Conservation (phyloP, 2,113 vertebrate genomes). For the Acinonyx jubatus region DNA sequence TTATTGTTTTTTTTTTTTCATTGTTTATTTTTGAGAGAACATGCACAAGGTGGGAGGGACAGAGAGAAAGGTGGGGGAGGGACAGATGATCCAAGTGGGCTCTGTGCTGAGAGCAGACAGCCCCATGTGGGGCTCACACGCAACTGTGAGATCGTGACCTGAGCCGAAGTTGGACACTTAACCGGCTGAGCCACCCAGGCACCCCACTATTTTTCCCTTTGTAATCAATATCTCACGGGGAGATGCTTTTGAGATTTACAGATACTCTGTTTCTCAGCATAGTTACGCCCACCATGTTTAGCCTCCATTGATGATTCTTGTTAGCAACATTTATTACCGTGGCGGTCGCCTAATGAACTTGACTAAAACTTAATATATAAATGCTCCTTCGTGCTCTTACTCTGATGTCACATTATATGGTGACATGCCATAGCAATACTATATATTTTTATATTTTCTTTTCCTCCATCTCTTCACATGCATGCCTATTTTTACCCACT, state of each 20-base stretch:
- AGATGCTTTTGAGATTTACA: background rate
- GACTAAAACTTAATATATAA: background rate
- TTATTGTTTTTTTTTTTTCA: too few relatives aligned
- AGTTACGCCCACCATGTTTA: background rate
- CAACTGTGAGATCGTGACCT: too few relatives aligned
- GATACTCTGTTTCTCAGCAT: background rate
- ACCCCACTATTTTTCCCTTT: background rate
- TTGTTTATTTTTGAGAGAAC: too few relatives aligned
- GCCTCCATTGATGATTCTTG: background rate
- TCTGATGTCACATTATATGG: background rate
- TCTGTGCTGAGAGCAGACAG: too few relatives aligned
- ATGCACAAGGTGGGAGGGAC: too few relatives aligned
- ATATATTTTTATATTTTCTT: background rate
- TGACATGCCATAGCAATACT: background rate
- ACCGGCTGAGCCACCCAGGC: too few relatives aligned
- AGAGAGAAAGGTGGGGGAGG: too few relatives aligned
- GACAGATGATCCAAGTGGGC: too few relatives aligned
- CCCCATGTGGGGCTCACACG: too few relatives aligned
- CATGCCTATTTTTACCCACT: background rate
- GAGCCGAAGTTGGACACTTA: too few relatives aligned
- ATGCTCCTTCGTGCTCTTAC: background rate
- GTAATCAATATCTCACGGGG: background rate
- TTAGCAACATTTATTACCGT: background rate
- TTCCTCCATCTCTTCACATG: background rate
- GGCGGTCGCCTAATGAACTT: background rate